phyloP scores from a whole-genome alignment of 2,888 invertebrate species.

The Hirtodrosophila trivittata region DNA sequence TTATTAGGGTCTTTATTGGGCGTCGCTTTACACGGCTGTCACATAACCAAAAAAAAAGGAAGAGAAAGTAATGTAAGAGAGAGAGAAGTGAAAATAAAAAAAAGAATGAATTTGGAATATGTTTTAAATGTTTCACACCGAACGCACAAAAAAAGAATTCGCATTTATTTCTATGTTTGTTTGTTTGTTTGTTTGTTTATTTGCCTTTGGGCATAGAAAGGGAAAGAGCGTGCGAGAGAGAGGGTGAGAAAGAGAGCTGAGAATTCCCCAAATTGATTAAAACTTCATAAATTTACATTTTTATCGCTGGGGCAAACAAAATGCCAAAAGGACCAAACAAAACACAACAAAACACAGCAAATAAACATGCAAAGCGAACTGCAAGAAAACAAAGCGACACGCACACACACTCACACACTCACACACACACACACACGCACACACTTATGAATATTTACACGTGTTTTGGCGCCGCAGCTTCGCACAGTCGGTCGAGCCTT shows the following conservation, averaged over 20 bases:
- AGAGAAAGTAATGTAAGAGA: constrained; percentile 26
- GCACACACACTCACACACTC: constrained; percentile 19
- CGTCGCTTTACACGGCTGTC: constrained; percentile 54
- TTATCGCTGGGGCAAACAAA: constrained; percentile 70
- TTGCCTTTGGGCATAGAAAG: constrained; percentile 40
- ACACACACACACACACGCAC: constrained; percentile 21
- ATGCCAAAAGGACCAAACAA: constrained; percentile 48
- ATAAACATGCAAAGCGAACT: constrained; percentile 53
- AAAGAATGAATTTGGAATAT: constrained; percentile 51
- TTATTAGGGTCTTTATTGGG: constrained; percentile 77
- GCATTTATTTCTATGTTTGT: constrained; percentile 46
- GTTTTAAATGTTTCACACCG: constrained; percentile 66
- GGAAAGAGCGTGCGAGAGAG: constrained; percentile 17
- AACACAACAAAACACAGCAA: constrained; percentile 34
- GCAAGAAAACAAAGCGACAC: constrained; percentile 51
- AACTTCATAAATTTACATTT: constrained; percentile 79
- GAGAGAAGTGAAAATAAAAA: constrained; percentile 18
- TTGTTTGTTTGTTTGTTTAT: constrained; percentile 17
- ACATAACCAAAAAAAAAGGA: constrained; percentile 43
- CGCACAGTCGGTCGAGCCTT: constrained; percentile 39
- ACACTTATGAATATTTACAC: constrained; percentile 73
- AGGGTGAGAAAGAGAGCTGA: constrained; percentile 37
- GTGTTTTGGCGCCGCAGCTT: constrained; percentile 61
- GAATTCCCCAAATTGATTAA: constrained; percentile 79
- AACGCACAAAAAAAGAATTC: constrained; percentile 31